Percentiles rank a stretch among this genome's conserved stretches.
These are phyloP conservation scores for Metacarcinus magister DNA, from an alignment of 2,888 invertebrate genomes.

Conservation along the genomic window DNA sequence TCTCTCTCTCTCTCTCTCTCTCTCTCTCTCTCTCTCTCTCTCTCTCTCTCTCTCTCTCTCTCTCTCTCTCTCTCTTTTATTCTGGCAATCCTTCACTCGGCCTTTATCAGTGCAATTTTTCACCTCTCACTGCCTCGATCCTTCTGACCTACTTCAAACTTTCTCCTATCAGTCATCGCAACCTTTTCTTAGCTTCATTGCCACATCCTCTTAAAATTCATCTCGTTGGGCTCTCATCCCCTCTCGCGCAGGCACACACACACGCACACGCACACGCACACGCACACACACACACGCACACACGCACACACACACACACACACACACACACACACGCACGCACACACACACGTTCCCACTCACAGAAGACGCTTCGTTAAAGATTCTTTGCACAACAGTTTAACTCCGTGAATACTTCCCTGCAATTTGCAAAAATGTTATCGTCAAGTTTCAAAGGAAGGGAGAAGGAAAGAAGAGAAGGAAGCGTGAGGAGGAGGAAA, in stretches of 20 bases:
- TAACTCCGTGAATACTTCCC: neutral
- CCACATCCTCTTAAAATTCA: slow-evolving; percentile 26
- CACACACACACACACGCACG: neutral
- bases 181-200: slow-evolving; percentile 10
- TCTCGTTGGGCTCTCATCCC: neutral
- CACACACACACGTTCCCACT: neutral
- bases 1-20: slow-evolving; percentile 26
- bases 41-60: too few relatives aligned
- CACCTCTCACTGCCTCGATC: neutral
- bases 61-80: too few relatives aligned
- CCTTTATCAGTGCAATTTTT: slow-evolving; percentile 1
- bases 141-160: neutral
- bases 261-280: neutral
- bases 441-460: neutral
- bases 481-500: too few relatives aligned
- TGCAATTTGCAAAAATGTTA: neutral
- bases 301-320: neutral
- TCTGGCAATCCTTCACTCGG: neutral
- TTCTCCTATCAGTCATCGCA: slow-evolving; percentile 6
- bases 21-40: neutral
- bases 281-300: neutral
- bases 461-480: neutral
- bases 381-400: slow-evolving; percentile 26
- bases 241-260: neutral
- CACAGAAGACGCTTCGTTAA: slow-evolving; percentile 17